Evolutionary conservation across 2,888 invertebrate species (phyloP).

Genomic region (Nymphalis c-album): DNA sequence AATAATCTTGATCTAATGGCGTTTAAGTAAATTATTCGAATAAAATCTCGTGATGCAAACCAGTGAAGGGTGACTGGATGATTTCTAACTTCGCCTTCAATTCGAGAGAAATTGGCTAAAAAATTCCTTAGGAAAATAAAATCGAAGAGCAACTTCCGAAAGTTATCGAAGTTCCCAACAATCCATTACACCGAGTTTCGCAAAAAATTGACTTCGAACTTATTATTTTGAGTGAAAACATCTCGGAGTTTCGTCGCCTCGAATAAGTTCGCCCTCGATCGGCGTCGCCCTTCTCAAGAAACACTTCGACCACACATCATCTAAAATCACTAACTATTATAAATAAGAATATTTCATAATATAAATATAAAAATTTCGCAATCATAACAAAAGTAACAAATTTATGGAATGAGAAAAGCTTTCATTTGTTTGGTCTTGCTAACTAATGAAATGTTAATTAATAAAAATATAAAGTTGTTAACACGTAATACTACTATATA

Average conservation of each 20-base stretch:
- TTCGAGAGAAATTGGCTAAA: slow-evolving; percentile 78
- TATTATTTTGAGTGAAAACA: slow-evolving; percentile 81
- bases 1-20: slow-evolving; percentile 16
- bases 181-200: slow-evolving; percentile 80
- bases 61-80: slow-evolving; percentile 73
- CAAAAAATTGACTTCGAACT: slow-evolving; percentile 78
- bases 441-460: too few relatives aligned
- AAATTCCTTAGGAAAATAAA: slow-evolving; percentile 78
- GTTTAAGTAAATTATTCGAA: slow-evolving; percentile 32
- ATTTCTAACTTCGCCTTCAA: slow-evolving; percentile 64
- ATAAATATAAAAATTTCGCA: neutral
- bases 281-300: slow-evolving; percentile 35
- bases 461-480: too few relatives aligned
- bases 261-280: slow-evolving; percentile 56
- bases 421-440: too few relatives aligned
- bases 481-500: too few relatives aligned
- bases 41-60: slow-evolving; percentile 41
- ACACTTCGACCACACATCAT: slow-evolving; percentile 32
- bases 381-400: neutral
- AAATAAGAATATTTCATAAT: slow-evolving; percentile 14
- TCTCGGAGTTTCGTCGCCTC: slow-evolving; percentile 69
- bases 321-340: slow-evolving; percentile 27
- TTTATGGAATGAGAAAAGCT: neutral
- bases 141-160: slow-evolving; percentile 79
- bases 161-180: slow-evolving; percentile 80